phyloP scores from a whole-genome alignment of 2,113 vertebrate genomes.

The Xiphophorus hellerii region DNA sequence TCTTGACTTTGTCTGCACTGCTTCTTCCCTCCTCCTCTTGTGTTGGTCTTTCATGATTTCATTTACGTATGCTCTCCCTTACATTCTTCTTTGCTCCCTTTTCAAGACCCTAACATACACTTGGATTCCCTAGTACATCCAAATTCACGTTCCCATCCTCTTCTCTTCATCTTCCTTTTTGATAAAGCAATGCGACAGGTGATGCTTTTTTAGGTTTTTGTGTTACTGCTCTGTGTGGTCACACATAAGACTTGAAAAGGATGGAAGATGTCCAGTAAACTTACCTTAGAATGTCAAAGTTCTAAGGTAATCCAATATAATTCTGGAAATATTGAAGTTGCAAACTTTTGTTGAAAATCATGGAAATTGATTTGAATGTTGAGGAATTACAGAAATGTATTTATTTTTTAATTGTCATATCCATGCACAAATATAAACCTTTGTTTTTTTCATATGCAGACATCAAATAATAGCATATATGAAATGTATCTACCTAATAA shows the following conservation, averaged over 20 bases:
- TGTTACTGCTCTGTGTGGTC: background rate
- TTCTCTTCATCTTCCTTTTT: slow-evolving; percentile 13
- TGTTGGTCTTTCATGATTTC: slow-evolving; percentile 30
- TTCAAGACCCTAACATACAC: slow-evolving; percentile 6
- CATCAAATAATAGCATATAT: background rate
- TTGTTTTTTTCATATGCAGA: no score
- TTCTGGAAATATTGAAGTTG: background rate
- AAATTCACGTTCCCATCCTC: background rate
- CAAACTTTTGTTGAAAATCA: no score
- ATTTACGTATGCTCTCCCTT: slow-evolving; percentile 29
- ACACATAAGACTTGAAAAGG: no score
- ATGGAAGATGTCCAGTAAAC: no score
- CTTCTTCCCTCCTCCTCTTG: background rate
- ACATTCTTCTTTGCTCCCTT: slow-evolving; percentile 8
- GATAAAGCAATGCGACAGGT: background rate
- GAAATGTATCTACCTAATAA: background rate
- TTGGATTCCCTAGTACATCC: slow-evolving; percentile 14
- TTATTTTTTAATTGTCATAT: no score
- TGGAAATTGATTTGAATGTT: no score
- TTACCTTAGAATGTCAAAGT: background rate
- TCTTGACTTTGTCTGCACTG: slow-evolving; percentile 42
- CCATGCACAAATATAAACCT: no score
- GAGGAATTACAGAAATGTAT: no score
- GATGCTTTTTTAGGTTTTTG: background rate
- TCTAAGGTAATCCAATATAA: no score